Percentiles rank a stretch among this genome's conserved stretches.
phyloP scores from a whole-genome alignment of 2,113 vertebrate genomes.

The Crotophaga sulcirostris region DNA sequence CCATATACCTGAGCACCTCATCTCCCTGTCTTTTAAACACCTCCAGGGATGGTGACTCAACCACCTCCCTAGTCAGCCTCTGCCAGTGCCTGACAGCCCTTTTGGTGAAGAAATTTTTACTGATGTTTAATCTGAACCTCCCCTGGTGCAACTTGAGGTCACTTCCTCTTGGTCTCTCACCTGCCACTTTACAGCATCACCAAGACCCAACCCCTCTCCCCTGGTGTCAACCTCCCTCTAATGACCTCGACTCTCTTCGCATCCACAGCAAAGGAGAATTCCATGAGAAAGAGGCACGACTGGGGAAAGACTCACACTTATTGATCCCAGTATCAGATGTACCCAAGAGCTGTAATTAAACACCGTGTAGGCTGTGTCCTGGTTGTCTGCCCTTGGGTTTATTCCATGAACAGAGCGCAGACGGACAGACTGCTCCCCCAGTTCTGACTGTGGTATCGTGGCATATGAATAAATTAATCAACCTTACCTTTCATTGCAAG shows the following conservation, averaged over 20 bases:
- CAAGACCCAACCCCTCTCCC: not conserved
- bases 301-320: not conserved
- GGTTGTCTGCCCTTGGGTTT: not conserved
- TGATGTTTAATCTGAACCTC: no score
- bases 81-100: no score
- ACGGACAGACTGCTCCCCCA: not conserved
- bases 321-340: not conserved
- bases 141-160: no score
- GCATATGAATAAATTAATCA: conserved; percentile 12
- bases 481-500: not conserved
- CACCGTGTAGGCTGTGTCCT: not conserved
- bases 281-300: not conserved
- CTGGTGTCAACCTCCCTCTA: not conserved
- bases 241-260: accelerated
- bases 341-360: not conserved
- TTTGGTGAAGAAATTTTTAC: no score
- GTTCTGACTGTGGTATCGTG: not conserved
- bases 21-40: no score
- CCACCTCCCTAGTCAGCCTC: no score
- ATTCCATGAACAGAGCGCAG: not conserved
- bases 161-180: no score
- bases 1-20: no score
- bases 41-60: no score
- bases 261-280: not conserved
- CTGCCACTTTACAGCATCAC: no score